Percentiles rank a stretch among this genome's conserved stretches.
Evolutionary conservation across 2,113 vertebrate genomes (phyloP).

Genomic region (Axis porcinus): DNA sequence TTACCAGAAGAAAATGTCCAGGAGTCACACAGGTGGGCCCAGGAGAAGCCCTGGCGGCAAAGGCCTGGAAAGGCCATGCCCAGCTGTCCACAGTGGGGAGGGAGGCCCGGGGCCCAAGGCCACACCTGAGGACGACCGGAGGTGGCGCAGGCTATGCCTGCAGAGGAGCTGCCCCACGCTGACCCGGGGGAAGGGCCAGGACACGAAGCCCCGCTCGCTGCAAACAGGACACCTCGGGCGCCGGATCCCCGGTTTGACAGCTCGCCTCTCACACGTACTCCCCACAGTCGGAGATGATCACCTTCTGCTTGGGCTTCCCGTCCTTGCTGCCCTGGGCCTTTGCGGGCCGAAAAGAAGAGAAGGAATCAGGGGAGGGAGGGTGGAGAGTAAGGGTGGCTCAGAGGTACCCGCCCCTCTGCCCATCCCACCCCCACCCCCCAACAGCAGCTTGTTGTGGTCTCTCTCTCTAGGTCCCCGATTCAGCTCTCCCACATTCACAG

Average conservation of each 20-base stretch:
- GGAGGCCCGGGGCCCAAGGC: neutral
- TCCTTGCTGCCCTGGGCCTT: slow-evolving; percentile 95
- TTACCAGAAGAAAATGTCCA: neutral
- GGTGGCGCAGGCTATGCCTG: rapidly evolving
- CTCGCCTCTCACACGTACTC: slow-evolving; percentile 84
- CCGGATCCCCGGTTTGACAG: neutral
- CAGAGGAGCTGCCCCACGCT: neutral
- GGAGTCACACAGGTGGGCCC: neutral
- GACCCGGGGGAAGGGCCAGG: rapidly evolving
- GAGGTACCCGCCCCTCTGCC: no score
- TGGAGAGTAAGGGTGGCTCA: neutral
- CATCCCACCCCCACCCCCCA: rapidly evolving
- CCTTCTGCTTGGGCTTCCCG: slow-evolving; percentile 94
- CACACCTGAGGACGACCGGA: neutral
- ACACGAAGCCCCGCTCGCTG: rapidly evolving
- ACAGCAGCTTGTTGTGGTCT: neutral
- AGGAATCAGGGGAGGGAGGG: neutral
- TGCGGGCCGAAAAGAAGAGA: neutral
- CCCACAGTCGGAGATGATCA: slow-evolving; percentile 95
- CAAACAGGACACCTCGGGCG: rapidly evolving
- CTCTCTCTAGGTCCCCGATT: neutral
- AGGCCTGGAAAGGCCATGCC: neutral
- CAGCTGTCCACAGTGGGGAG: no score
- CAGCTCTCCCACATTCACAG: neutral
- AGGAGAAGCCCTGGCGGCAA: neutral